Evolutionary conservation across 2,888 invertebrate genomes (phyloP).

Genomic region (Zele albiditarsus): DNA sequence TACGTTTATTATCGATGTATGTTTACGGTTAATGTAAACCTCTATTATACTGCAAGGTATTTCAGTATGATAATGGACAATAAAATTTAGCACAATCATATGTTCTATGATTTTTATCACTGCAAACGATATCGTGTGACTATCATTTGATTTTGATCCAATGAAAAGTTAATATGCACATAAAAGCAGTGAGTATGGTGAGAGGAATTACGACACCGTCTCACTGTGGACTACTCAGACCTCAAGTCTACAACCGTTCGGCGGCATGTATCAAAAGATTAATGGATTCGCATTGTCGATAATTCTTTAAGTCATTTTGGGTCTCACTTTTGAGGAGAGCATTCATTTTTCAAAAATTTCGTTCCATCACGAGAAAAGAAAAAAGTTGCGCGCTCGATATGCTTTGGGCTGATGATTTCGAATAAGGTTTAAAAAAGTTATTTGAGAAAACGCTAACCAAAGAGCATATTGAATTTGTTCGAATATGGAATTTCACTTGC

Average conservation of each 20-base stretch:
- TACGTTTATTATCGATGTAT: too few relatives aligned
- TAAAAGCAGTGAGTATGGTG: slow-evolving; percentile 1
- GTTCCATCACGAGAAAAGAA: slow-evolving; percentile 49
- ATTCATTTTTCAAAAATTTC: slow-evolving; percentile 71
- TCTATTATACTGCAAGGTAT: too few relatives aligned
- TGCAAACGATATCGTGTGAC: too few relatives aligned
- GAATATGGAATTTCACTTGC: too few relatives aligned
- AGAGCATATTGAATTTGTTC: neutral
- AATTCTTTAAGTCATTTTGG: slow-evolving; percentile 72
- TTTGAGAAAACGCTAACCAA: slow-evolving; percentile 16
- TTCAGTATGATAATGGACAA: too few relatives aligned
- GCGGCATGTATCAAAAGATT: slow-evolving; percentile 66
- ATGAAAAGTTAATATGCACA: too few relatives aligned
- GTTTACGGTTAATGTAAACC: too few relatives aligned
- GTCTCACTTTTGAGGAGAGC: slow-evolving; percentile 69
- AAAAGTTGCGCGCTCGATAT: slow-evolving; percentile 67
- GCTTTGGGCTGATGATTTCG: slow-evolving; percentile 68
- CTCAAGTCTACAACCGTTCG: slow-evolving; percentile 47
- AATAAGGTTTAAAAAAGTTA: slow-evolving; percentile 58
- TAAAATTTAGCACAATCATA: too few relatives aligned
- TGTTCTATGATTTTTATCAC: too few relatives aligned
- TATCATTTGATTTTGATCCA: too few relatives aligned
- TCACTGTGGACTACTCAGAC: slow-evolving; percentile 9
- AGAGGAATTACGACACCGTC: slow-evolving; percentile 17
- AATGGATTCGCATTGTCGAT: slow-evolving; percentile 72